Evolutionary conservation across 2,888 invertebrate species (phyloP).

Genomic region (Petrolisthes cinctipes): DNA sequence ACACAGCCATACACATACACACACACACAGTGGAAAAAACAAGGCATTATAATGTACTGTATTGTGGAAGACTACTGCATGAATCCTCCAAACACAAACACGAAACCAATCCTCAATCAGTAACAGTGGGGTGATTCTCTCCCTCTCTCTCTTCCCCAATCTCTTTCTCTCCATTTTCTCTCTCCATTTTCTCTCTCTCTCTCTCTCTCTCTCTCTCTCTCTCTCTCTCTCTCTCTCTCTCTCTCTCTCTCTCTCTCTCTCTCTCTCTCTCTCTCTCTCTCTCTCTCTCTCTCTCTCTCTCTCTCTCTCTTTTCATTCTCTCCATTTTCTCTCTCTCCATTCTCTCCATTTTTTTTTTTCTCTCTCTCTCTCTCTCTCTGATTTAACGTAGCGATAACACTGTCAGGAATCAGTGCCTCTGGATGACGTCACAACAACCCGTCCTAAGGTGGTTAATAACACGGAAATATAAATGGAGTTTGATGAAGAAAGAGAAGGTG

Average conservation of each 20-base stretch:
- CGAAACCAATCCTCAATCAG: too few species aligned
- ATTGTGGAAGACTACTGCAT: too few species aligned
- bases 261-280: constrained; percentile 1
- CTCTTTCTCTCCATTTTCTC: neutral
- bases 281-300: constrained; percentile 1
- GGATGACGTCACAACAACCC: too few species aligned
- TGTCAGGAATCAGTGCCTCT: too few species aligned
- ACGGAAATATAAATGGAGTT: neutral
- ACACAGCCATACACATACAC: too few species aligned
- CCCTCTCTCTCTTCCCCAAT: neutral
- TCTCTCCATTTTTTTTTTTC: neutral
- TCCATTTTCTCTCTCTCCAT: neutral
- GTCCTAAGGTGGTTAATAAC: neutral
- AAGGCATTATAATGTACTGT: too few species aligned
- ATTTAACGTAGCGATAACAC: neutral
- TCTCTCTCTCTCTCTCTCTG: neutral
- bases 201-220: neutral
- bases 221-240: neutral
- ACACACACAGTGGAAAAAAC: too few species aligned
- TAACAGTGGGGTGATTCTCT: neutral
- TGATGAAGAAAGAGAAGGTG: neutral
- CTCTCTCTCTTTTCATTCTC: neutral
- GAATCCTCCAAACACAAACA: too few species aligned
- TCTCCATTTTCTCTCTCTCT: neutral
- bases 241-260: neutral